phyloP scores from a whole-genome alignment of 2,888 invertebrate species.

The Hirtodrosophila alboralis region DNA sequence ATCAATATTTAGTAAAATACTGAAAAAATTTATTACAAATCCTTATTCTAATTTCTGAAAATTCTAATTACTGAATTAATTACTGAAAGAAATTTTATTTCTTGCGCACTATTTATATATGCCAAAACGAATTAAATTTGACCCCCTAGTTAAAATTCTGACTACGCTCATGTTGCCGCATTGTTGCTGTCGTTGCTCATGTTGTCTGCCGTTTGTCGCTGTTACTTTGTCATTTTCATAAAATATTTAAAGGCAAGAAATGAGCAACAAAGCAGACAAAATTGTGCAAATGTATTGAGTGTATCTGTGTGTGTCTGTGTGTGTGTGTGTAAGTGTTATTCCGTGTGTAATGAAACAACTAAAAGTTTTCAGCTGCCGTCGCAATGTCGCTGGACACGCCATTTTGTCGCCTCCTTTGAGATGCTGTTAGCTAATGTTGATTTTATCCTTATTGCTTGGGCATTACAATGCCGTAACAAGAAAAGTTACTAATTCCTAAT shows the following conservation, averaged over 20 bases:
- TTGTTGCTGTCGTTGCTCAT: conserved; percentile 5
- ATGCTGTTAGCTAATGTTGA: conserved; percentile 16
- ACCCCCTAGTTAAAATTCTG: too few species aligned
- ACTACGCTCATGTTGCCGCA: background rate
- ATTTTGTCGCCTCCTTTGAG: conserved; percentile 49
- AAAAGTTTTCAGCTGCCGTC: conserved; percentile 36
- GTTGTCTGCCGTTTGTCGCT: conserved; percentile 18
- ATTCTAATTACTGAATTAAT: too few species aligned
- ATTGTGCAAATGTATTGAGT: conserved; percentile 24
- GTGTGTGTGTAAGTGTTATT: background rate
- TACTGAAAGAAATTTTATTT: too few species aligned
- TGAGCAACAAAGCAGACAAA: conserved; percentile 42
- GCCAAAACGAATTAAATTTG: too few species aligned
- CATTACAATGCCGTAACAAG: conserved; percentile 35
- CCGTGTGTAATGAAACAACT: conserved; percentile 35
- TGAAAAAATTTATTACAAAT: too few species aligned
- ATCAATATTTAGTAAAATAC: too few species aligned
- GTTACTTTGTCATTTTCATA: conserved; percentile 61
- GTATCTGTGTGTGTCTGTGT: background rate
- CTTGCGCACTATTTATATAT: too few species aligned
- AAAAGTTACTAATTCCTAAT: conserved; percentile 13
- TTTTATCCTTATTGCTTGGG: conserved; percentile 33
- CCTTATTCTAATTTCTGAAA: too few species aligned
- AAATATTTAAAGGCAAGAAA: conserved; percentile 71
- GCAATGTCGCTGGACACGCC: conserved; percentile 26